Percentiles rank a stretch among this genome's conserved stretches.
Evolutionary conservation across 2,113 vertebrate species (phyloP).

Genomic region (Eptatretus burgeri): DNA sequence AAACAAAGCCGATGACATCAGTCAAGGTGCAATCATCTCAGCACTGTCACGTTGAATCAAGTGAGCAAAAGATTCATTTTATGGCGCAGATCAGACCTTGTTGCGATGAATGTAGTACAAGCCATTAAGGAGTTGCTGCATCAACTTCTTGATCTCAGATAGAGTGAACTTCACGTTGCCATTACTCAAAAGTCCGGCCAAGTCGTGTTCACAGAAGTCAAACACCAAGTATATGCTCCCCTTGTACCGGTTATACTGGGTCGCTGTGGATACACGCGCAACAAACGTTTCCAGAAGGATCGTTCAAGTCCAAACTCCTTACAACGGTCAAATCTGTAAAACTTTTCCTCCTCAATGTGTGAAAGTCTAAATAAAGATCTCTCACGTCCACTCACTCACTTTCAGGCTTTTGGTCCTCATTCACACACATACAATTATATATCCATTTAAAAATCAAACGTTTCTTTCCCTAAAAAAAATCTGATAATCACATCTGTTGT

Average conservation of each 20-base stretch:
- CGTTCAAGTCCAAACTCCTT: no score
- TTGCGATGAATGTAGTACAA: constrained; percentile 96
- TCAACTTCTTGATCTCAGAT: constrained; percentile 89
- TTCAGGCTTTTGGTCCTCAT: not conserved
- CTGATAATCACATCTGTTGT: no score
- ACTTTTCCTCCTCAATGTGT: not conserved
- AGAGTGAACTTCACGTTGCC: constrained; percentile 78
- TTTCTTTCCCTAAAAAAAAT: no score
- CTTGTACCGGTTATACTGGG: constrained; percentile 81
- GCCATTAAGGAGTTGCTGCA: constrained; percentile 92
- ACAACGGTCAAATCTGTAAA: not conserved
- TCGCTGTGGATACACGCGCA: constrained; percentile 22
- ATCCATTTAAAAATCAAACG: no score
- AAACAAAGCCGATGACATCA: not conserved
- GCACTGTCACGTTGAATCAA: no score
- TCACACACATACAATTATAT: not conserved
- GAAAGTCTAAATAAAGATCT: not conserved
- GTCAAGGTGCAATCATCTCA: no score
- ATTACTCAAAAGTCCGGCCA: constrained; percentile 74
- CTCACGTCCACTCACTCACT: not conserved
- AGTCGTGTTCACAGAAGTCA: constrained; percentile 91
- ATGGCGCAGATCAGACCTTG: constrained; percentile 28
- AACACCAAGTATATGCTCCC: constrained; percentile 96
- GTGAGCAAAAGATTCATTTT: no score
- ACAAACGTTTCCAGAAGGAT: not conserved